Base-by-base conservation (phyloP, 2,797 vertebrate species). In the Acanthopagrus latus region DNA sequence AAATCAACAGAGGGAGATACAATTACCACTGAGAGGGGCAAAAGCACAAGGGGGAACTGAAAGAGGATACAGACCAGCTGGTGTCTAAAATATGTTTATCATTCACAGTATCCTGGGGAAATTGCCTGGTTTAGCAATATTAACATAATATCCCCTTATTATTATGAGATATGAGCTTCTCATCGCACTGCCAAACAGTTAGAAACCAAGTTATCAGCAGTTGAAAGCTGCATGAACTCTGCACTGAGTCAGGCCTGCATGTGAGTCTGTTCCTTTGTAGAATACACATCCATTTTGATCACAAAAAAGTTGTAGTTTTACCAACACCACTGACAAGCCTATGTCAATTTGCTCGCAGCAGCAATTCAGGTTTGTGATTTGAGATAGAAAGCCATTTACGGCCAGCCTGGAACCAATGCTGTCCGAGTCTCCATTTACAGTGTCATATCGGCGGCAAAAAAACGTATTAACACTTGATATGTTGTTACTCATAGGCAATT, bases 261-360 rank as follows among this genome's bases (percentile, higher is more conserved):
- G 16, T 41, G 48, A 56, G 21, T 75, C 25, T 1, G 12, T 82
- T 76, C 77, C 51, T 78, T 76, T 57, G 23, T 62, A 57, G 27
- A 76, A 57, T 29, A 85, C 29, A 74, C 65, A 64, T 68, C 21
- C 47, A 50, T 27, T 83, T 78, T 55, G 51, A 78, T 74, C 46
- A 44, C 25, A 27, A 38, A 72, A 70, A 81, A 64, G 54, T 73
- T 80, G 55, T 48, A 64, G 58, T 75, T 71, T 38, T 83, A 25
- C 51, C 66, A 74, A 54, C 41, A 65, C 58, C 29, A 44, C 74
- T 78, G 78, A 76, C 33, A 76, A 74, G 58, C 60, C 57, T 62
- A 27, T 65, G 75, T 79, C 80, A 78, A 60, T 87, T 85, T 83
- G 55, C 55, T 83, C 86, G 54, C 48, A 83, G 71, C 62, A 74